These are phyloP conservation scores for Carpatolechia fugitivella DNA, from an alignment of 2,888 invertebrate genomes.

Conservation along the genomic window DNA sequence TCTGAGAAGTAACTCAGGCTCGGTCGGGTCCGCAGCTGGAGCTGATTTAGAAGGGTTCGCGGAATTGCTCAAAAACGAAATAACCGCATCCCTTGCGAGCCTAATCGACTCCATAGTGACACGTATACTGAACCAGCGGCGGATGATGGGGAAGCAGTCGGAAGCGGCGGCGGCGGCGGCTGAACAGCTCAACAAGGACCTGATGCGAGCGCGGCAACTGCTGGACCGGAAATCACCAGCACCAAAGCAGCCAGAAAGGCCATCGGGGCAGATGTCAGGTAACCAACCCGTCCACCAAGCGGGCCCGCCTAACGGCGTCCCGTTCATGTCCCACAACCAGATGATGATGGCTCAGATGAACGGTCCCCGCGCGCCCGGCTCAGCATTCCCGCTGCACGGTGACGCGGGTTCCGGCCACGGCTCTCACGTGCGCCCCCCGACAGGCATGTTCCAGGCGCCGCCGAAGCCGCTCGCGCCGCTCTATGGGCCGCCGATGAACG, in stretches of 20 bases:
- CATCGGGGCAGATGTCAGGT: constrained; percentile 77
- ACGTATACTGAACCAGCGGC: constrained; percentile 89
- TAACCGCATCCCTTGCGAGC: constrained; percentile 89
- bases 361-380: constrained; percentile 80
- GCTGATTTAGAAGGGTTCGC: constrained; percentile 93
- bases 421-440: constrained; percentile 79
- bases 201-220: constrained; percentile 88
- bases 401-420: constrained; percentile 76
- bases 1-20: constrained; percentile 84
- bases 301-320: constrained; percentile 67
- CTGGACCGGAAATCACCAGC: constrained; percentile 90
- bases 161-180: constrained; percentile 89
- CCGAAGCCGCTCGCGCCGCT: constrained; percentile 86
- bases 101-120: constrained; percentile 93
- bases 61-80: constrained; percentile 94
- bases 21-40: constrained; percentile 84
- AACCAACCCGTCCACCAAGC: constrained; percentile 71
- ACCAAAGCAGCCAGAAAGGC: constrained; percentile 84
- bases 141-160: constrained; percentile 86
- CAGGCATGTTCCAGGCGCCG: constrained; percentile 90
- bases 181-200: constrained; percentile 91
- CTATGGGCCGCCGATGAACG: constrained; percentile 82
- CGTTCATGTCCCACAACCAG: constrained; percentile 68
- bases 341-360: constrained; percentile 77
- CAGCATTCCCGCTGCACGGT: constrained; percentile 85